Percentiles rank a stretch among this genome's conserved stretches.
phyloP scores from a whole-genome alignment of 2,113 vertebrate genomes.

The Melanotaenia duboulayi region DNA sequence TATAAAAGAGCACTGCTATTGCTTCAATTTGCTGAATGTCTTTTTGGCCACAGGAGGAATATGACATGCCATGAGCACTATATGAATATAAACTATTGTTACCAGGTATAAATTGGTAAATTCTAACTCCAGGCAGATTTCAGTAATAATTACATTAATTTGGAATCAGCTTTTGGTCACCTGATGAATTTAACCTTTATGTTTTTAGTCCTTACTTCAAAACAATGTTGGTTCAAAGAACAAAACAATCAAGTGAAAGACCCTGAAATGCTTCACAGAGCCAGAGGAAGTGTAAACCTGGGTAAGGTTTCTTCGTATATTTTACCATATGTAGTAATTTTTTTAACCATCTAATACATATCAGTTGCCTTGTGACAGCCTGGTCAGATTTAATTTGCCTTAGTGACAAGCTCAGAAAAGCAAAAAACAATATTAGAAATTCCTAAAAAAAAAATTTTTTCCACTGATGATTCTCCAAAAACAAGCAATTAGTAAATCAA shows the following conservation, averaged over 20 bases:
- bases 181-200: not conserved
- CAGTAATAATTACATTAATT: not conserved
- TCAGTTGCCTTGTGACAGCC: not conserved
- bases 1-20: not conserved
- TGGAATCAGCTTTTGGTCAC: not conserved
- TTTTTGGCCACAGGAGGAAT: not conserved
- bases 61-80: too few relatives aligned
- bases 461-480: too few relatives aligned
- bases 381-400: not conserved
- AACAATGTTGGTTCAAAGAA: not conserved
- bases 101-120: too few relatives aligned
- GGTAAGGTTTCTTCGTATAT: not conserved
- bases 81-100: too few relatives aligned
- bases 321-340: not conserved
- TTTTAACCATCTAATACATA: not conserved
- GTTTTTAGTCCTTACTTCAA: not conserved
- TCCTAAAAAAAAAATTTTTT: too few relatives aligned
- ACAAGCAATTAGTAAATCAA: too few relatives aligned
- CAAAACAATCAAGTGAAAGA: conserved; percentile 16
- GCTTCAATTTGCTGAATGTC: too few relatives aligned
- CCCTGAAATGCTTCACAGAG: not conserved
- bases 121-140: not conserved
- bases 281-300: not conserved
- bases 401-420: not conserved
- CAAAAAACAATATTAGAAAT: not conserved